Evolutionary conservation across 2,888 invertebrate species (phyloP).

Genomic region (Phalera bucephala): DNA sequence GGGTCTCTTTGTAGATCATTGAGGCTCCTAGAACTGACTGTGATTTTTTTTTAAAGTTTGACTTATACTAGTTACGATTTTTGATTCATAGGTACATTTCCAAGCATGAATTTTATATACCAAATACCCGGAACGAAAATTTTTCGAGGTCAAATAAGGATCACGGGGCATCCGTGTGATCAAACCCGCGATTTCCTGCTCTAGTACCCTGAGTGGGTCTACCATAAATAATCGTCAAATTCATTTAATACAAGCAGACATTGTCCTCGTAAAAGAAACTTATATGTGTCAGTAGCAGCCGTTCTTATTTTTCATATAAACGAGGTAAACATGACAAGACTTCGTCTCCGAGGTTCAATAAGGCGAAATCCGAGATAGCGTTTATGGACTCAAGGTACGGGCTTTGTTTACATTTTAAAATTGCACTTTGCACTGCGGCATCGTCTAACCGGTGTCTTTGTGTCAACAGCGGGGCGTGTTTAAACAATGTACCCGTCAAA

Average conservation of each 20-base stretch:
- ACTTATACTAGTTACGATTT: too few species aligned
- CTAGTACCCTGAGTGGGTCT: too few species aligned
- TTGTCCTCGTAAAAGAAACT: conserved; percentile 28
- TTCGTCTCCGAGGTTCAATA: conserved; percentile 65
- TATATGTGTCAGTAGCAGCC: conserved; percentile 32
- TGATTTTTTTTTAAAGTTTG: too few species aligned
- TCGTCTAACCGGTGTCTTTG: conserved; percentile 65
- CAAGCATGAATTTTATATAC: too few species aligned
- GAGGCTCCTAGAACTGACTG: too few species aligned
- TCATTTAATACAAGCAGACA: conserved; percentile 23
- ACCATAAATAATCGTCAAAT: conserved; percentile 31
- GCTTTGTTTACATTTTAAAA: conserved; percentile 81
- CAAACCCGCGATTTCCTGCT: too few species aligned
- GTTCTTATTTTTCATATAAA: conserved; percentile 46
- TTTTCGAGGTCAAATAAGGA: too few species aligned
- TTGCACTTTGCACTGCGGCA: conserved; percentile 78
- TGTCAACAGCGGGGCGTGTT: conserved; percentile 67
- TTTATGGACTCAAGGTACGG: conserved; percentile 72
- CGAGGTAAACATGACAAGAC: conserved; percentile 51
- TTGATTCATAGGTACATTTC: too few species aligned
- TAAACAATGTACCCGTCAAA: conserved; percentile 77
- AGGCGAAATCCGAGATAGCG: conserved; percentile 72
- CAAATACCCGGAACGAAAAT: too few species aligned
- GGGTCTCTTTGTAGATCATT: too few species aligned
- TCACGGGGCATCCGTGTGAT: too few species aligned